Conservation (phyloP, 2,888 invertebrate species). For the Noctua janthe region DNA sequence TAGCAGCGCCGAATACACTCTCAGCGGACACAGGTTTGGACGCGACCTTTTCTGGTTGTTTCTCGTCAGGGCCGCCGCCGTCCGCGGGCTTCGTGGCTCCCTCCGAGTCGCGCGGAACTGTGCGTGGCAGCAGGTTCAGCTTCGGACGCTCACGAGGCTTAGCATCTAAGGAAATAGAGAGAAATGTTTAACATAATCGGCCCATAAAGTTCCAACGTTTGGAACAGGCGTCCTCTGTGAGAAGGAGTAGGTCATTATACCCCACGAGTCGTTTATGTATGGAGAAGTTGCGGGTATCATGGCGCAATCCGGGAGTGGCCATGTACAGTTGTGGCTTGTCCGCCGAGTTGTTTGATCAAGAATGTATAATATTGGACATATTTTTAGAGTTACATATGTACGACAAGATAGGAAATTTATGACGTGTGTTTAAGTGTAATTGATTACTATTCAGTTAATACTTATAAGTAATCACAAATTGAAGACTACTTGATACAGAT, state of each 20-base stretch:
- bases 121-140: slow-evolving; percentile 95
- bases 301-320: neutral
- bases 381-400: neutral
- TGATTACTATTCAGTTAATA: neutral
- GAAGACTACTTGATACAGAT: slow-evolving; percentile 8
- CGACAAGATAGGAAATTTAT: neutral
- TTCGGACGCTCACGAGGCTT: slow-evolving; percentile 94
- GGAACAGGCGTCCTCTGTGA: neutral
- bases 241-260: neutral
- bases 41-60: slow-evolving; percentile 75
- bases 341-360: neutral
- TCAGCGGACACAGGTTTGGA: slow-evolving; percentile 91
- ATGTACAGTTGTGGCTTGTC: neutral
- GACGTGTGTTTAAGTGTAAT: neutral
- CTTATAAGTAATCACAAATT: neutral
- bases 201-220: neutral
- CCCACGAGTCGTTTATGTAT: neutral
- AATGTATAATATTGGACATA: neutral
- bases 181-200: neutral
- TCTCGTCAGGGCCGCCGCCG: slow-evolving; percentile 70
- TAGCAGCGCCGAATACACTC: slow-evolving; percentile 98
- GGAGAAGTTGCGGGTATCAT: neutral
- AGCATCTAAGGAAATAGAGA: slow-evolving; percentile 72
- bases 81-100: slow-evolving; percentile 81
- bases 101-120: slow-evolving; percentile 92